Evolutionary conservation across 2,797 vertebrate genomes (phyloP), one percentile per base, ranked within the genome.

Genomic region (Alosa sapidissima): DNA sequence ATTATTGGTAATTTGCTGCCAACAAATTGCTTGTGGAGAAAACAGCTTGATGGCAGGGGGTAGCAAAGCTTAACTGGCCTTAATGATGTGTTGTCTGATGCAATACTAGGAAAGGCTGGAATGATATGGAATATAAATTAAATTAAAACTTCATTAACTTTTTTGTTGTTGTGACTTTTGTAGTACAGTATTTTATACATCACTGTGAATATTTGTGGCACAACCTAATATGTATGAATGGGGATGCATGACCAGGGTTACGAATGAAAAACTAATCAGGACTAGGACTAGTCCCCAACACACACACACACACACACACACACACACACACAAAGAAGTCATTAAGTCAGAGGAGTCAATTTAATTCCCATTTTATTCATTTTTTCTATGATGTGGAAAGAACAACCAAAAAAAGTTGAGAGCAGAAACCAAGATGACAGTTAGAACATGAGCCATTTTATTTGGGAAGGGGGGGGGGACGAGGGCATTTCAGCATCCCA

Each of bases 361-460:
- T 96, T 96, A 94, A 95, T 91, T 95, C 95, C 91, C 91, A 90
- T 94, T 94, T 96, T 94, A 90, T 84, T 95, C 92, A 94, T 94
- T 95, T 95, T 91, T 95, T 93, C 91, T 93, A 94, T 93, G 93
- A 95, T 95, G 95, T 95, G 95, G 94, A 96, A 96, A 96, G 93
- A 93, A 95, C 94, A 95, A 95, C 93, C 87, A 88, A 87, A 92
- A 86, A 86, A 85, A 92, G 90, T 94, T 93, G 93, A 94, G 93
- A 95, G 94, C 92, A 91, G 93, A 93, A 95, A 95, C 93, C 93
- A 94, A 94, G 94, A 95, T 93, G 94, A 94, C 94, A 92, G 92
- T 94, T 91, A 94, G 91, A 92, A 93, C 92, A 93, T 91, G 93
- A 93, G 93, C 92, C 92, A 93, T 83, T 86, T 75, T 16, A 41